Base-by-base conservation (phyloP, 2,113 vertebrate species). In the Fulmarus glacialis region DNA sequence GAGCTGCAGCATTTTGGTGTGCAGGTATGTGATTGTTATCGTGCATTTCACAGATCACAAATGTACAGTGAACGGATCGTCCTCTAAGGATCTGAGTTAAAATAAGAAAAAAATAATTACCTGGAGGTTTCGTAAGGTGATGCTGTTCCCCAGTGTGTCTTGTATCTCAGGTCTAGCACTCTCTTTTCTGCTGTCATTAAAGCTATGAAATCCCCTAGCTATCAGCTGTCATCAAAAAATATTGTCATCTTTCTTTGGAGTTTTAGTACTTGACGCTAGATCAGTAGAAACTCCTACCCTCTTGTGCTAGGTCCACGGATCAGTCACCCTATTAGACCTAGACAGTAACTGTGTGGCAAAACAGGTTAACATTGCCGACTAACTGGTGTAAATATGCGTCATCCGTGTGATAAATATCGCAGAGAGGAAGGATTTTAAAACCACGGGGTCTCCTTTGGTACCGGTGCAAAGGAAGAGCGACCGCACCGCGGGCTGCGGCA, bases 351-450 rank as follows among this genome's bases (percentile, higher is more conserved):
- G 9, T 20, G 62, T 40, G 67, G 26, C 3, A 8, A 66, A 82
- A 64, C 3, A 19, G 23, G 30, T 68, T 13, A 63, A 29, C 50
- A 11, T 36, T 3, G 19, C n/a, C 0, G 0, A 50, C 15, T 34
- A 13, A 66, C 23, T 15, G 15, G 8, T 36, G 14, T 86, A 42
- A 85, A 59, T 68, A 38, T 0, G 1, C 45, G 59, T 72, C 42
- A 34, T 42, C 15, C 4, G 2, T 10, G 23, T 59, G 29, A 43
- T 29, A 45, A 23, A 38, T 38, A n/a, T 2, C 12, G 2, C 17
- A 15, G 27, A n/a, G n/a, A 74, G 40, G 43, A 79, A 74, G 27
- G 12, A 52, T 22, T 79, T 86, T 34, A 9, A 70, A 56, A 53
- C 21, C 23, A 21, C 4, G 1, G 23, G 7, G 4, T 7, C 16